A percentile compares a stretch with the other conserved stretches of the same genome.
Conservation (phyloP, 2,797 vertebrate genomes). For the Tadarida brasiliensis region DNA sequence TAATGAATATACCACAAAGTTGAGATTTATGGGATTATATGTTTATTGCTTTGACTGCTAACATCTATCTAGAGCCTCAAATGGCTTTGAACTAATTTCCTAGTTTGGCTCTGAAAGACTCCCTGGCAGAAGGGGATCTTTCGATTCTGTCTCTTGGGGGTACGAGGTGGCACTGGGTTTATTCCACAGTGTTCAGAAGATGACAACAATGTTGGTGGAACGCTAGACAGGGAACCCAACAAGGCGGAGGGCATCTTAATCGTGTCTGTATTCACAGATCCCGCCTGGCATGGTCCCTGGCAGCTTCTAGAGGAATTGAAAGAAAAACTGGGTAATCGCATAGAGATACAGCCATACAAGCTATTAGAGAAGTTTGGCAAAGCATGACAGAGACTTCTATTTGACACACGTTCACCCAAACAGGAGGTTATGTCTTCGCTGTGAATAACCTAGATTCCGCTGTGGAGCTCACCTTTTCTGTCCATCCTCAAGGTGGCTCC, state of each 20-base stretch:
- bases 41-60: background rate
- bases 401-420: background rate
- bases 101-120: constrained; percentile 24
- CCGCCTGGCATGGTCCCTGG: too few species aligned
- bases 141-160: background rate
- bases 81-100: background rate
- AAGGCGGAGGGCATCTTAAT: background rate
- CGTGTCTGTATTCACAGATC: background rate
- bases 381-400: background rate
- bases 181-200: background rate
- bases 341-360: background rate
- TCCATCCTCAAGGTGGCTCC: accelerated
- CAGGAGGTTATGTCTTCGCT: background rate
- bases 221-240: background rate
- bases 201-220: background rate
- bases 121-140: background rate
- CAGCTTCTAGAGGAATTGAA: background rate
- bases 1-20: background rate
- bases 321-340: background rate
- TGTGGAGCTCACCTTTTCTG: accelerated
- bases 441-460: background rate
- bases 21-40: background rate
- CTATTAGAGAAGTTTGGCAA: background rate
- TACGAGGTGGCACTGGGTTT: background rate
- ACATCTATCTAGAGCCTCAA: background rate